Conservation (phyloP, 1,140 invertebrate species). For the Aphaenogaster rudis region DNA sequence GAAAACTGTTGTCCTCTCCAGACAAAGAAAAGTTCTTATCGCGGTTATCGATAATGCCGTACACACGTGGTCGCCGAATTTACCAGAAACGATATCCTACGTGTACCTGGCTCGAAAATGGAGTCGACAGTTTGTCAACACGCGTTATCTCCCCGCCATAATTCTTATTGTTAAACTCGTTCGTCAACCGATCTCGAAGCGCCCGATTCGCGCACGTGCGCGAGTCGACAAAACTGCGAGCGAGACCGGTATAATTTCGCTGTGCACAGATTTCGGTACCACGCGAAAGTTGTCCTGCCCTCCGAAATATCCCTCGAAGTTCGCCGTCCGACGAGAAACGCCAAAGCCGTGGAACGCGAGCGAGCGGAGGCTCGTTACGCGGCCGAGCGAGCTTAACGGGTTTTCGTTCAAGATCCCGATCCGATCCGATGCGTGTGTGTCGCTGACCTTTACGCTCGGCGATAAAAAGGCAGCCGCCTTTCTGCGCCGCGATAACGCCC, state of each 20-base stretch:
- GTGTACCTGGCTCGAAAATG: background rate
- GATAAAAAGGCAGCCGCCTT: slow-evolving; percentile 34
- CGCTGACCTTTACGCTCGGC: slow-evolving; percentile 47
- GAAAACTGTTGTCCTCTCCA: background rate
- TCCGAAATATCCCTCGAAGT: background rate
- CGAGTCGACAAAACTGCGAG: slow-evolving; percentile 6
- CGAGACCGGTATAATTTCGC: background rate
- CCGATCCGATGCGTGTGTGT: slow-evolving; percentile 9
- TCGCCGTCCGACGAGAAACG: background rate
- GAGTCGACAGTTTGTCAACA: slow-evolving; percentile 14
- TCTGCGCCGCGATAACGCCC: slow-evolving; percentile 12
- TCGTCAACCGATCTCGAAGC: background rate
- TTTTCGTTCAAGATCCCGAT: slow-evolving; percentile 55
- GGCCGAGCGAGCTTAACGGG: slow-evolving; percentile 52
- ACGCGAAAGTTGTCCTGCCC: background rate
- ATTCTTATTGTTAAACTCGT: slow-evolving; percentile 15
- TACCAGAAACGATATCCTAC: background rate
- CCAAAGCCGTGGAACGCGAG: slow-evolving; percentile 18
- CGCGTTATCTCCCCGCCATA: background rate
- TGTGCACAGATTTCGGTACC: background rate
- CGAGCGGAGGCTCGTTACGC: slow-evolving; percentile 16
- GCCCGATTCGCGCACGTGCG: background rate
- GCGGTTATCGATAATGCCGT: background rate
- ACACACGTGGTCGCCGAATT: background rate
- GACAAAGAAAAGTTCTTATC: background rate